Base-by-base conservation (phyloP, 2,888 invertebrate genomes). In the Romanomermis culicivorax region DNA sequence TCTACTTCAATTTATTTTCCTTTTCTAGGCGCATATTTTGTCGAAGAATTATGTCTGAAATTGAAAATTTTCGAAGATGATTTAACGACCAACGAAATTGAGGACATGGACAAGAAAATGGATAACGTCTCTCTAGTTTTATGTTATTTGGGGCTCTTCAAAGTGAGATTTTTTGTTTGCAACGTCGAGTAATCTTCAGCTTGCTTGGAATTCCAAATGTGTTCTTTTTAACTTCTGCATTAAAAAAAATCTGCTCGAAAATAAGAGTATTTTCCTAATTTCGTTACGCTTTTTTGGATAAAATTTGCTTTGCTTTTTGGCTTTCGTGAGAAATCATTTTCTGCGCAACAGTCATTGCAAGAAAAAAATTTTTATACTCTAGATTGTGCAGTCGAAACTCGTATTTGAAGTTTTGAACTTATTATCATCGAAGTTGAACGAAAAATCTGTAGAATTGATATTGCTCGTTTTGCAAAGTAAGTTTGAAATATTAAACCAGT, bases 361-460 rank as follows among this genome's bases (percentile, higher is more conserved):
- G n/a, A n/a, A n/a, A n/a, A n/a, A n/a, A n/a, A n/a, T n/a, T n/a
- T 36, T 36, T 36, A 17, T 36, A 11, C 17, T 36, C 17, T 36
- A 36, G 36, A 17, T 36, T 36, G 11, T 36, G 7, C 36, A 36
- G 7, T 7, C 17, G 11, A 36, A 36, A 36, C 17, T 36, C 11
- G 11, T 36, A 17, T 36, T 36, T 36, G 36, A 36, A 7, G 17
- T 36, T 11, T 36, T 36, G 17, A 36, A 36, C 11, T 17, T 36
- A 17, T 17, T 36, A 17, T 36, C 36, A 17, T 7, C 7, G 36
- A 7, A 36, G 7, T 17, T 36, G 36, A 36, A 36, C 36, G 36
- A 36, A 36, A 36, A 36, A 36, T 11, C 80, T 59, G 79, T 91
- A 11, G 88, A 88, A 63, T 79, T 89, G 55, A 79, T 88, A 60